Conservation (phyloP, 2,797 vertebrate species). For the Antrozous pallidus region DNA sequence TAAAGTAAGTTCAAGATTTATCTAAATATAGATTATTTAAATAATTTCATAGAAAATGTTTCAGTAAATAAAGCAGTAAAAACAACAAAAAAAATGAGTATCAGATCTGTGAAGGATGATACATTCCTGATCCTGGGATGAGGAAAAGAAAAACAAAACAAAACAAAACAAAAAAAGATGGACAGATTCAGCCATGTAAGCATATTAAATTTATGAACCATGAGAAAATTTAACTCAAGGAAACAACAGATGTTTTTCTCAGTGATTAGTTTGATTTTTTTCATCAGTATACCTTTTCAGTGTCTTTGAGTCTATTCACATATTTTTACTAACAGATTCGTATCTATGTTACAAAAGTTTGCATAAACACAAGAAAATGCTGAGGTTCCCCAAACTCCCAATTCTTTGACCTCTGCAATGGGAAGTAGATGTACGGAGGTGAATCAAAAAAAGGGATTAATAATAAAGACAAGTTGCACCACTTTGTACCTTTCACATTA, state of each 20-base stretch:
- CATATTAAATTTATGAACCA: background rate
- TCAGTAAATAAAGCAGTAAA: background rate
- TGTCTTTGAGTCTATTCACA: background rate
- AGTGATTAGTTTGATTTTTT: background rate
- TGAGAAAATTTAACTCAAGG: background rate
- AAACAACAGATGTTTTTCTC: constrained; percentile 33
- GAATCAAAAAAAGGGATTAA: background rate
- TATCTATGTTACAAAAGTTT: background rate
- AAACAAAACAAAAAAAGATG: background rate
- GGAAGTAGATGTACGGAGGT: no score
- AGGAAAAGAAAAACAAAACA: background rate
- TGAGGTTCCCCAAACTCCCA: no score
- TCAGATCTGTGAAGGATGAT: background rate
- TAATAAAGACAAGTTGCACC: background rate
- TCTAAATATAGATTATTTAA: background rate
- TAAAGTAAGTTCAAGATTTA: background rate
- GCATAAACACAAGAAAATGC: background rate
- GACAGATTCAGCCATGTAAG: background rate
- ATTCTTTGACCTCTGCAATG: background rate
- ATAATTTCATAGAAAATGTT: background rate
- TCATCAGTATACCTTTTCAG: background rate
- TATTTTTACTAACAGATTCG: background rate
- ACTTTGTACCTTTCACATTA: background rate
- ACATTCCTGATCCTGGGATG: background rate
- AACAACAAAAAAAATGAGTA: background rate